A percentile compares a stretch with the other conserved stretches of the same genome.
Conservation (phyloP, 2,888 invertebrate species). For the Aleiodes alternator region DNA sequence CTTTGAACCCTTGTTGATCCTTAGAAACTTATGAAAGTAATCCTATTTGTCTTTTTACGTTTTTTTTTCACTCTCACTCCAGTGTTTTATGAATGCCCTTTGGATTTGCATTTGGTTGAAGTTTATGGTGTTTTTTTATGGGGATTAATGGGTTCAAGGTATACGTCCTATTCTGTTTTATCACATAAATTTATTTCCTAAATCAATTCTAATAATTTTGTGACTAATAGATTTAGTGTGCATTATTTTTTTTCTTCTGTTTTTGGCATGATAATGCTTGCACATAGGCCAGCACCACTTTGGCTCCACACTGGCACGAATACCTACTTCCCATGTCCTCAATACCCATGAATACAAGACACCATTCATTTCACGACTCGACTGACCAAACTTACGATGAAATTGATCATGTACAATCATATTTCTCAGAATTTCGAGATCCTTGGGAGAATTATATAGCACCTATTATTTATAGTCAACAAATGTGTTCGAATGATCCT, state of each 20-base stretch:
- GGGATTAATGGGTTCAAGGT: slow-evolving; percentile 59
- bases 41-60: slow-evolving; percentile 18
- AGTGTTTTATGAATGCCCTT: slow-evolving; percentile 21
- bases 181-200: slow-evolving; percentile 40
- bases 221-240: slow-evolving; percentile 72
- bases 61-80: background rate
- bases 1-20: slow-evolving; percentile 60
- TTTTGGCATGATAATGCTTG: slow-evolving; percentile 73
- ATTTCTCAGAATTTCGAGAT: slow-evolving; percentile 78
- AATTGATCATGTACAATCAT: slow-evolving; percentile 55
- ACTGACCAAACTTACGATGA: slow-evolving; percentile 56
- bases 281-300: slow-evolving; percentile 72
- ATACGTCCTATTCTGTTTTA: slow-evolving; percentile 50
- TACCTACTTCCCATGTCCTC: slow-evolving; percentile 46
- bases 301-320: slow-evolving; percentile 72
- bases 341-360: slow-evolving; percentile 40
- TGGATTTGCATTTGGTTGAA: slow-evolving; percentile 39
- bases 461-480: background rate
- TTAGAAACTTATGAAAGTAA: slow-evolving; percentile 37
- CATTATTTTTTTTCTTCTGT: slow-evolving; percentile 69
- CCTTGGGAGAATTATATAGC: slow-evolving; percentile 86
- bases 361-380: slow-evolving; percentile 49
- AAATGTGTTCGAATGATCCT: slow-evolving; percentile 6
- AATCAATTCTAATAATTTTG: slow-evolving; percentile 43
- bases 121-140: slow-evolving; percentile 41